These are phyloP conservation scores for Contarinia nasturtii DNA, from an alignment of 1,140 invertebrate genomes.

Conservation along the genomic window DNA sequence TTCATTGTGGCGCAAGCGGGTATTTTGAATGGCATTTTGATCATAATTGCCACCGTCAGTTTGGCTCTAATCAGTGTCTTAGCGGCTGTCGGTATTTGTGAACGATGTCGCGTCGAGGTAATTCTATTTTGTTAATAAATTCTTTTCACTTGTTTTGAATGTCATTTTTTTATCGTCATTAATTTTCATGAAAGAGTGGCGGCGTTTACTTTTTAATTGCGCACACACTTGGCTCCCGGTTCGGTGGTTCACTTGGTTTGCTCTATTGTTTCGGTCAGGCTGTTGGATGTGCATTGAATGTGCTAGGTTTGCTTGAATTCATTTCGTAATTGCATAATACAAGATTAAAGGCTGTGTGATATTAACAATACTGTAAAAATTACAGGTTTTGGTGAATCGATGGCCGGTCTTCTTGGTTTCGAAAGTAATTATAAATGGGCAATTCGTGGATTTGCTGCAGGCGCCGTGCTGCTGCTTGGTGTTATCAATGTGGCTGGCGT, in stretches of 20 bases:
- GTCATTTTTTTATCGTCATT: too few relatives aligned
- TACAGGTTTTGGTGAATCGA: slow-evolving; percentile 84
- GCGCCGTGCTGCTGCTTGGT: slow-evolving; percentile 61
- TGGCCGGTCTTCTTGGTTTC: slow-evolving; percentile 63
- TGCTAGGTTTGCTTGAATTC: slow-evolving; percentile 29
- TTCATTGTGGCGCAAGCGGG: slow-evolving; percentile 96
- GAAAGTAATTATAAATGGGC: slow-evolving; percentile 49
- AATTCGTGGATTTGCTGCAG: slow-evolving; percentile 59
- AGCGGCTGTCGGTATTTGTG: slow-evolving; percentile 89
- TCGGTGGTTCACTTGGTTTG: slow-evolving; percentile 79
- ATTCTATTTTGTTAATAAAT: too few relatives aligned
- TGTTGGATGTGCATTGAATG: slow-evolving; percentile 86
- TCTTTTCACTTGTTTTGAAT: too few relatives aligned
- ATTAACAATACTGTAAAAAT: not conserved
- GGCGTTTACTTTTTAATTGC: slow-evolving; percentile 90
- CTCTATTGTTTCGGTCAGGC: slow-evolving; percentile 95
- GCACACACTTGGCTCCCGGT: slow-evolving; percentile 79
- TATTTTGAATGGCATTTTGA: slow-evolving; percentile 66
- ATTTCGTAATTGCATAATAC: not conserved
- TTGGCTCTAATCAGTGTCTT: slow-evolving; percentile 79
- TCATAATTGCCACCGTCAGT: slow-evolving; percentile 66
- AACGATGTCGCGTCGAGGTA: slow-evolving; percentile 83
- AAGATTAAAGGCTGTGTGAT: not conserved
- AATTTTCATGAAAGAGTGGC: too few relatives aligned
- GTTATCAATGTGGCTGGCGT: slow-evolving; percentile 81